phyloP scores from a whole-genome alignment of 2,888 invertebrate species.

The Steinernema scapterisci region DNA sequence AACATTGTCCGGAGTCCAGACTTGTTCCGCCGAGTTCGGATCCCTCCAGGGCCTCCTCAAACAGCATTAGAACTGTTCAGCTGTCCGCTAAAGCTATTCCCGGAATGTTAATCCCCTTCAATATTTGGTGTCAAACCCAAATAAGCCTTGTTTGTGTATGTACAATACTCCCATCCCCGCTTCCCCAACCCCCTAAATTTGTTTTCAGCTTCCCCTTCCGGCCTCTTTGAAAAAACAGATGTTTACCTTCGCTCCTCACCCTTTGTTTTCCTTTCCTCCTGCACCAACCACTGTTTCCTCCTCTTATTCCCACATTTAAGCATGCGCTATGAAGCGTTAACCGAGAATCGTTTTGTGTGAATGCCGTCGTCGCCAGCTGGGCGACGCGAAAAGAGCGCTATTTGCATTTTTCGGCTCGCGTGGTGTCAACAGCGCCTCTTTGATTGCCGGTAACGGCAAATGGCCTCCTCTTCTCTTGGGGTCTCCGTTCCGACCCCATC shows the following conservation, averaged over 20 bases:
- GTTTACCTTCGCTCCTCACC: neutral
- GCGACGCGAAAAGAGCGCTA: neutral
- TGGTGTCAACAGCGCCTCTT: neutral
- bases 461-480: neutral
- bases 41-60: no score
- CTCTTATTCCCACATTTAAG: neutral
- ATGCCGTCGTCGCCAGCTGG: conserved; percentile 1
- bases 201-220: neutral
- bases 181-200: neutral
- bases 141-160: neutral
- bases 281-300: neutral
- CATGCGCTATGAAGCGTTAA: neutral
- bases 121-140: no score
- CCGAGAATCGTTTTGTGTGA: neutral
- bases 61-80: no score
- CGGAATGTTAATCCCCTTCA: no score
- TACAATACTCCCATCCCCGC: neutral
- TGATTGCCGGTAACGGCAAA: conserved; percentile 1
- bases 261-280: neutral
- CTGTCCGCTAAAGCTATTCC: no score
- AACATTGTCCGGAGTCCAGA: no score
- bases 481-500: neutral
- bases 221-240: neutral
- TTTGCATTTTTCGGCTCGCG: neutral
- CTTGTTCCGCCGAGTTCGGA: no score